Percentiles rank a stretch among this genome's conserved stretches.
phyloP scores from a whole-genome alignment of 2,888 invertebrate genomes.

The Schizaphis graminum region DNA sequence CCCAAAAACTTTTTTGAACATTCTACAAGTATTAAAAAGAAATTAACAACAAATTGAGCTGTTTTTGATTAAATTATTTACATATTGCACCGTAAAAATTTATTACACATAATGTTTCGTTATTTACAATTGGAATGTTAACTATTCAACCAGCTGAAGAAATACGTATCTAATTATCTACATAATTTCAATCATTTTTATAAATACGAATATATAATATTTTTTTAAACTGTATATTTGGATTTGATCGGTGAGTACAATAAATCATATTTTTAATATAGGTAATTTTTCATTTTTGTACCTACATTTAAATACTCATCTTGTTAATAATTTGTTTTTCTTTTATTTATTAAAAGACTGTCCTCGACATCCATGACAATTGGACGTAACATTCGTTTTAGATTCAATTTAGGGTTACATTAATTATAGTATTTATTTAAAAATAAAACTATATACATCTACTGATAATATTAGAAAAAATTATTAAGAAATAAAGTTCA shows the following conservation, averaged over 20 bases:
- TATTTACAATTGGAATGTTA: not conserved
- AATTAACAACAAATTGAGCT: not conserved
- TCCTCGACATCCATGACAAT: not conserved
- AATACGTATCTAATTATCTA: not conserved
- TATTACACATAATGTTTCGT: no score
- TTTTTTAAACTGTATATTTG: not conserved
- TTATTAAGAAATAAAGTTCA: not conserved
- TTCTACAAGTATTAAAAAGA: not conserved
- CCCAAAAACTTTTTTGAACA: not conserved
- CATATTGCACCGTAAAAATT: not conserved
- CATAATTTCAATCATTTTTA: not conserved
- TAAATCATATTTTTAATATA: not conserved
- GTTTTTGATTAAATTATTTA: not conserved
- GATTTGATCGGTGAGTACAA: not conserved
- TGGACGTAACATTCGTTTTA: no score
- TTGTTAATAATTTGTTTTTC: not conserved
- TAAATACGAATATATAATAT: not conserved
- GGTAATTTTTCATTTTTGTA: not conserved
- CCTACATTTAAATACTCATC: not conserved
- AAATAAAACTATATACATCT: not conserved
- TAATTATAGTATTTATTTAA: not conserved
- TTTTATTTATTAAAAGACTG: not conserved
- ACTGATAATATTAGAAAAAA: not conserved
- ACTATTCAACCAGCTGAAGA: not conserved
- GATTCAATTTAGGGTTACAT: not conserved